Base-by-base conservation (phyloP, 2,888 invertebrate species). In the Tipula helvola region DNA sequence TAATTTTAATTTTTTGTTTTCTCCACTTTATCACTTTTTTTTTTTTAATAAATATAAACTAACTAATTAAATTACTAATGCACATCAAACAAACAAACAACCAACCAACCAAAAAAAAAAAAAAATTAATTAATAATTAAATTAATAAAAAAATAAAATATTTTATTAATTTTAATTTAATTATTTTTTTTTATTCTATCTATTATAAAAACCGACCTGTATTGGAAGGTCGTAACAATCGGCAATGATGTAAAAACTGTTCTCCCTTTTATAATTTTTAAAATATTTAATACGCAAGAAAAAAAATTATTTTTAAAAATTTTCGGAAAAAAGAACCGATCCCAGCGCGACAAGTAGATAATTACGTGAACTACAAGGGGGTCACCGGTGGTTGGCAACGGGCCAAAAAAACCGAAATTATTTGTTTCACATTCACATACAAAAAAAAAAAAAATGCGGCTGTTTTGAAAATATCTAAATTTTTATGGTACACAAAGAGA, bases 171-270 rank as follows among this genome's bases (percentile, higher is more conserved):
- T 42, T 18, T 42, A 85, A 44, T 85, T 85, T 44, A 85, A 85
- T 85, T 85, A 85, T 28, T 71, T 28, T 28, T 28, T 28, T 28
- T 28, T 28, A 18, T 71, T 71, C 12, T 71, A 28, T 71, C 8
- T 71, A 44, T 42, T n/a, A 85, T 18, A 85, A 18, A 85, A 85
- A 85, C 85, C 85, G 85, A 85, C 85, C 85, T 85, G 85, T 42
- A 85, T 85, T 85, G 85, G 85, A 85, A 85, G 85, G 85, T 85
- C 85, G 85, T 85, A 85, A 85, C 85, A 42, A 85, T 85, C 85
- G 85, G 85, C 85, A 85, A 85, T 85, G 85, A 85, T 85, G 85
- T 42, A 85, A 85, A 85, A 42, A 42, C 41, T 85, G 85, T 42
- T 85, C 85, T 85, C 85, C 85, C 42, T 85, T 85, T 85, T 85